These are phyloP conservation scores for Agrotis exclamationis DNA, from an alignment of 2,888 invertebrate genomes.

Conservation along the genomic window DNA sequence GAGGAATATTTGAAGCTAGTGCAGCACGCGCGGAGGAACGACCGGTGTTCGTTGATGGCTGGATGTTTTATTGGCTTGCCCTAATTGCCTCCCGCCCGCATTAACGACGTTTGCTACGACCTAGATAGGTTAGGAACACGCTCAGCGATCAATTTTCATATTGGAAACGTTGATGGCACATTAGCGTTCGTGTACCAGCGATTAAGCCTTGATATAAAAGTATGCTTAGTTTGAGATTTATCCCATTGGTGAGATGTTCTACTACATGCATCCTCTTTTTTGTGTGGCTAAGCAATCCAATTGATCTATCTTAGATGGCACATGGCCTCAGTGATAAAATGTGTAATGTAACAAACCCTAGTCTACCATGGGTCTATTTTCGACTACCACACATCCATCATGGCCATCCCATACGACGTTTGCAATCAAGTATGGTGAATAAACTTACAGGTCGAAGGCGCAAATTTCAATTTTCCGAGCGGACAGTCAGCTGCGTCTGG, in stretches of 20 bases:
- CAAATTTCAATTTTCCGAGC: conserved; percentile 83
- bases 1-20: conserved; percentile 41
- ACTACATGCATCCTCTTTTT: not conserved
- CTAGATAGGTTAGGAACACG: conserved; percentile 73
- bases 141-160: conserved; percentile 69
- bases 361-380: not conserved
- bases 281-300: not conserved
- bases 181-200: conserved; percentile 25
- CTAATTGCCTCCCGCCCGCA: conserved; percentile 86
- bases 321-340: not conserved
- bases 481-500: conserved; percentile 80
- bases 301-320: not conserved
- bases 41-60: conserved; percentile 78
- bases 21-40: conserved; percentile 73
- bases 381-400: conserved; percentile 56
- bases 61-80: conserved; percentile 84
- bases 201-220: conserved; percentile 27
- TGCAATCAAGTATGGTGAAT: conserved; percentile 69
- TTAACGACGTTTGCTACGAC: conserved; percentile 82
- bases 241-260: not conserved
- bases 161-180: conserved; percentile 58
- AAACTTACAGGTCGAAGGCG: conserved; percentile 64
- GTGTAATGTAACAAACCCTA: too few relatives aligned
- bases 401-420: conserved; percentile 60
- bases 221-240: not conserved